Evolutionary conservation across 1,140 invertebrate species (phyloP).

Genomic region (Acyrthosiphon pisum): DNA sequence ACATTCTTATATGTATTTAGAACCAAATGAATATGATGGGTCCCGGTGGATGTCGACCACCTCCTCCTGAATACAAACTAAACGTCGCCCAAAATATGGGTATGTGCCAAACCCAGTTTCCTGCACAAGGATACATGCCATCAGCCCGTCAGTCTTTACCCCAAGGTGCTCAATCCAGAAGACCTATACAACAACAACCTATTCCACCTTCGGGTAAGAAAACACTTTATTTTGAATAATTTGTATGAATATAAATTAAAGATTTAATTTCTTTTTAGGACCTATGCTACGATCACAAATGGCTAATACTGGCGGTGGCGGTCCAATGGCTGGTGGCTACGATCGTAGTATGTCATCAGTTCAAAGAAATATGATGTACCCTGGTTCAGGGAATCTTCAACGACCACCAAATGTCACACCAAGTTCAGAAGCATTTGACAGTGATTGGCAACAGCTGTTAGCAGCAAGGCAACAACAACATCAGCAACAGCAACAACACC

Average conservation of each 20-base stretch:
- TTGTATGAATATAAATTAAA: not conserved
- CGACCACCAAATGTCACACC: conserved; percentile 51
- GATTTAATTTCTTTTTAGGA: not conserved
- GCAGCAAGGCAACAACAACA: conserved; percentile 51
- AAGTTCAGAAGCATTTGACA: conserved; percentile 49
- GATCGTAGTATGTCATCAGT: conserved; percentile 38
- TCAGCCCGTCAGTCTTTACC: conserved; percentile 32
- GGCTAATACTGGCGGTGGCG: conserved; percentile 38
- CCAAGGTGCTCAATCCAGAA: conserved; percentile 36
- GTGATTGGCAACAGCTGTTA: conserved; percentile 52
- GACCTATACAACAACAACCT: conserved; percentile 48
- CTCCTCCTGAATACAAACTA: conserved; percentile 48
- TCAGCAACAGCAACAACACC: conserved; percentile 29
- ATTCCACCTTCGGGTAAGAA: conserved; percentile 50
- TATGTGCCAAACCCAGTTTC: conserved; percentile 45
- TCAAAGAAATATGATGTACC: conserved; percentile 15
- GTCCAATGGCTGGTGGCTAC: conserved; percentile 24
- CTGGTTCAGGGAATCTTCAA: not conserved
- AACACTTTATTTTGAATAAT: not conserved
- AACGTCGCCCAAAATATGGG: conserved; percentile 50
- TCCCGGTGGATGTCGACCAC: conserved; percentile 32
- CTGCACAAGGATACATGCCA: conserved; percentile 45
- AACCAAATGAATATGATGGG: conserved; percentile 50
- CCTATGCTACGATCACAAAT: conserved; percentile 53
- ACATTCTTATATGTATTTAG: not conserved